These are phyloP conservation scores for Halcyon senegalensis DNA, from an alignment of 2,113 vertebrate genomes.

Conservation along the genomic window DNA sequence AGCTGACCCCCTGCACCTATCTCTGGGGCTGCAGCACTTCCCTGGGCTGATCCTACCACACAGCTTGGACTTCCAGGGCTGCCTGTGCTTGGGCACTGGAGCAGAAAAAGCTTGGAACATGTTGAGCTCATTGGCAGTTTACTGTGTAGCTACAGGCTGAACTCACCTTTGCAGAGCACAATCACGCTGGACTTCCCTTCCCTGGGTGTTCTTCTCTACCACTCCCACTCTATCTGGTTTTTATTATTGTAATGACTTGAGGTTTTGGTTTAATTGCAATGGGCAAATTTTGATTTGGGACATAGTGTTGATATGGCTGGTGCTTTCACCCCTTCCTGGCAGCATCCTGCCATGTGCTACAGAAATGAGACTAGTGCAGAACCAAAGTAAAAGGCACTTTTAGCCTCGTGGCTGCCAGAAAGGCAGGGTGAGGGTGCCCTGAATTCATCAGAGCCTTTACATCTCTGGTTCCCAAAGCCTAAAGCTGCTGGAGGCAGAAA, in stretches of 20 bases:
- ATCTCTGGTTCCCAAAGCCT: neutral
- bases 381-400: neutral
- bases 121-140: neutral
- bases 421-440: neutral
- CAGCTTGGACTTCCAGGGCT: neutral
- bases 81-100: neutral
- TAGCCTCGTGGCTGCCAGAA: neutral
- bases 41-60: neutral
- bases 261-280: neutral
- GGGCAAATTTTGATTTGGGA: neutral
- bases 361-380: neutral
- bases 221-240: neutral
- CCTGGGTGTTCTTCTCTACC: neutral
- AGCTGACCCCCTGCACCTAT: neutral
- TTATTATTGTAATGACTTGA: neutral
- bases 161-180: conserved; percentile 17
- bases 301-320: neutral
- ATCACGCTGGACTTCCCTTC: neutral
- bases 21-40: neutral
- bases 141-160: neutral
- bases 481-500: neutral
- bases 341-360: neutral
- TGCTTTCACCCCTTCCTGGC: neutral
- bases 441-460: neutral
- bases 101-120: neutral